A percentile compares a stretch with the other conserved stretches of the same genome.
phyloP scores from a whole-genome alignment of 2,113 vertebrate genomes.

The Pachypanchax playfairii region DNA sequence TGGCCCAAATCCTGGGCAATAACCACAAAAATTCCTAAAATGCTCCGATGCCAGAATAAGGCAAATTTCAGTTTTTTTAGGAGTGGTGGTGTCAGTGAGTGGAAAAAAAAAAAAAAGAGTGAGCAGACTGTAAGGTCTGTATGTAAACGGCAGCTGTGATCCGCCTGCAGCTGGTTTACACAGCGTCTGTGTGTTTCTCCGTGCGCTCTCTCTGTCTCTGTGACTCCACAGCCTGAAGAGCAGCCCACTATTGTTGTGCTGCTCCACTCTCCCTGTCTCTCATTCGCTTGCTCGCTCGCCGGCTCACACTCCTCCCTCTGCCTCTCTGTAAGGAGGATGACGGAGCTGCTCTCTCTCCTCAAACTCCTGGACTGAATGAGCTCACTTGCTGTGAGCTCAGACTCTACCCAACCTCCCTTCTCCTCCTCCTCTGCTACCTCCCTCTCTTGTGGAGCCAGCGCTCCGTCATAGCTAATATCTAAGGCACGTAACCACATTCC shows the following conservation, averaged over 20 bases:
- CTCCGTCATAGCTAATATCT: constrained; percentile 86
- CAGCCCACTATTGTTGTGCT: constrained; percentile 82
- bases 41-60: constrained; percentile 35
- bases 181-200: constrained; percentile 55
- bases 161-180: constrained; percentile 60
- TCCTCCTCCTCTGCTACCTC: constrained; percentile 44
- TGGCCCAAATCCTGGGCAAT: constrained; percentile 41
- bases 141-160: constrained; percentile 52
- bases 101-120: constrained; percentile 24
- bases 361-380: constrained; percentile 78
- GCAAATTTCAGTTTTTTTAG: constrained; percentile 31
- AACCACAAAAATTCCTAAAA: constrained; percentile 60
- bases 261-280: constrained; percentile 63
- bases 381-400: constrained; percentile 78
- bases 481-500: constrained; percentile 90
- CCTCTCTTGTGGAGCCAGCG: constrained; percentile 75
- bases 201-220: constrained; percentile 65
- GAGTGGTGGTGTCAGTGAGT: constrained; percentile 23
- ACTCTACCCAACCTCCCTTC: constrained; percentile 49
- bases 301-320: constrained; percentile 65
- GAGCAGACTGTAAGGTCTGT: constrained; percentile 28
- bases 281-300: constrained; percentile 72
- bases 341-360: constrained; percentile 68
- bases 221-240: constrained; percentile 76
- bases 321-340: constrained; percentile 68